A percentile compares a stretch with the other conserved stretches of the same genome.
Conservation (phyloP, 2,797 vertebrate species). For the Gadopsis marmoratus region DNA sequence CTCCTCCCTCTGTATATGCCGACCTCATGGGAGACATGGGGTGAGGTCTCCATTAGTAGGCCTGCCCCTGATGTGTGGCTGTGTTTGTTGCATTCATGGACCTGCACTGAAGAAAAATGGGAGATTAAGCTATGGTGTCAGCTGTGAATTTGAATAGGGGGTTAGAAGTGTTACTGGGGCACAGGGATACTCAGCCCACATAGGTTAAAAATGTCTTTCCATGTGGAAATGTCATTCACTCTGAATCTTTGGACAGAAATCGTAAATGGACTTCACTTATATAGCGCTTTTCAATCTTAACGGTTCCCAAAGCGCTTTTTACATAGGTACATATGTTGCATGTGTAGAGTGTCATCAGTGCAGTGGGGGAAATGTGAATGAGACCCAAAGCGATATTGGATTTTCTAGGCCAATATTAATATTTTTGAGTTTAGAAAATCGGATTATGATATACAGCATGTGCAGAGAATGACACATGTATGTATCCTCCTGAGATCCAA, state of each 20-base stretch:
- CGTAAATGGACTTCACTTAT: too few species aligned
- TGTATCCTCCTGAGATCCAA: neutral
- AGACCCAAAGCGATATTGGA: neutral
- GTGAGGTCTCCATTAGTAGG: slow-evolving; percentile 82
- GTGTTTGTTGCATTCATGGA: slow-evolving; percentile 46
- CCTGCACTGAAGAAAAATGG: slow-evolving; percentile 36
- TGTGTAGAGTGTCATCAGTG: neutral
- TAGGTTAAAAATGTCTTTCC: slow-evolving; percentile 19
- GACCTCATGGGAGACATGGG: slow-evolving; percentile 65
- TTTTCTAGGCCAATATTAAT: neutral
- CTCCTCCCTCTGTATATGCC: slow-evolving; percentile 13
- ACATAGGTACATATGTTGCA: neutral
- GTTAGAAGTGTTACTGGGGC: slow-evolving; percentile 26
- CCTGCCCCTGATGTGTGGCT: slow-evolving; percentile 32
- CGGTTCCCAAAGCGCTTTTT: too few species aligned
- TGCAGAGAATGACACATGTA: neutral
- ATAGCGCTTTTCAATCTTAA: too few species aligned
- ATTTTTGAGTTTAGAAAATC: neutral
- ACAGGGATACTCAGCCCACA: slow-evolving; percentile 12
- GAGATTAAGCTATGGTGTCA: slow-evolving; percentile 58
- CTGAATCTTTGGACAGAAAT: neutral
- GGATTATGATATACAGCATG: neutral
- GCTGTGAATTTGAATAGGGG: slow-evolving; percentile 37
- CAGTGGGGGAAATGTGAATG: slow-evolving; percentile 1
- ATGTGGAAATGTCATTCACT: slow-evolving; percentile 5